These are phyloP conservation scores for Spisula subtruncata DNA, from an alignment of 2,888 invertebrate genomes.

Conservation along the genomic window DNA sequence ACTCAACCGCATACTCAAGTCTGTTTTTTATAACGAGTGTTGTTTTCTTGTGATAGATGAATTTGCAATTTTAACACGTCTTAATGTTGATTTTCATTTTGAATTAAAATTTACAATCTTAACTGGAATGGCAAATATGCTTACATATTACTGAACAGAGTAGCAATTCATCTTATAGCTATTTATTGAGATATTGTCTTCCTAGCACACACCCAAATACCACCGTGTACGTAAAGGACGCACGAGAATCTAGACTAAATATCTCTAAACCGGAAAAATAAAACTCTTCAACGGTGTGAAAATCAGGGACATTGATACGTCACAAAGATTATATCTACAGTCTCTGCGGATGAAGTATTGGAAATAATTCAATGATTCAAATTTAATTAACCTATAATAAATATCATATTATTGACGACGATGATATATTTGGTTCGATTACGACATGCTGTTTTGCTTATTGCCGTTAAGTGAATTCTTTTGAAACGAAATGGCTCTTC, in stretches of 20 bases:
- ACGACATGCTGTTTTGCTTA: background rate
- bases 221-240: background rate
- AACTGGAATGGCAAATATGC: background rate
- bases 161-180: background rate
- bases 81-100: background rate
- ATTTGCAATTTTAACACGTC: background rate
- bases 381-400: background rate
- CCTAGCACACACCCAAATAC: background rate
- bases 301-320: background rate
- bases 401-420: background rate
- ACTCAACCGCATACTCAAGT: too few species aligned
- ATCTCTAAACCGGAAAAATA: background rate
- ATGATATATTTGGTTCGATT: background rate
- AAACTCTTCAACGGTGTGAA: background rate
- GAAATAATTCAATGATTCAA: constrained; percentile 15
- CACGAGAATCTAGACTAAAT: background rate
- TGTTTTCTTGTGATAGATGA: too few species aligned
- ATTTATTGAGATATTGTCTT: background rate
- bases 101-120: background rate
- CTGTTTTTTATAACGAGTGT: too few species aligned
- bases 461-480: constrained; percentile 21
- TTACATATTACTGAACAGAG: background rate
- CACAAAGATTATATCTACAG: background rate
- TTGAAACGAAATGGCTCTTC: background rate
- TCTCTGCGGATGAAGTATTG: background rate